Percentiles rank a stretch among this genome's conserved stretches.
Evolutionary conservation across 2,888 invertebrate genomes (phyloP).

Genomic region (Drosophila glabriapex): DNA sequence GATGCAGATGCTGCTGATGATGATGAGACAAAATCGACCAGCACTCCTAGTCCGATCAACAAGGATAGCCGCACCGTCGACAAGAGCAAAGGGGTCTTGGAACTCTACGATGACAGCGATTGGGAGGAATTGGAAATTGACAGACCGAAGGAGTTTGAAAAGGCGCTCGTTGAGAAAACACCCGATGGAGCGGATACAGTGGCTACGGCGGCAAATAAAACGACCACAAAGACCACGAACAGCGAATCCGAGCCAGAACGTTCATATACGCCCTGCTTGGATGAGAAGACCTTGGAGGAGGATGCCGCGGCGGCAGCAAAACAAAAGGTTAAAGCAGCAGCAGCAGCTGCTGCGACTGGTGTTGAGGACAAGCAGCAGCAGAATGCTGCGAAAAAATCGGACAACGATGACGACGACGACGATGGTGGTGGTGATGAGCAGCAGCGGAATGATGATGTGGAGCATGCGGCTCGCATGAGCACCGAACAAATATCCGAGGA

Average conservation of each 20-base stretch:
- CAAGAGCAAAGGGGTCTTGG: slow-evolving; percentile 85
- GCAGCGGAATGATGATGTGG: slow-evolving; percentile 12
- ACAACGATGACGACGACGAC: slow-evolving; percentile 4
- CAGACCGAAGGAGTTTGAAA: slow-evolving; percentile 76
- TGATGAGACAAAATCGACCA: slow-evolving; percentile 40
- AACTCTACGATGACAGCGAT: slow-evolving; percentile 87
- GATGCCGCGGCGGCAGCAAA: slow-evolving; percentile 23
- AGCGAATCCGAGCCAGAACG: slow-evolving; percentile 87
- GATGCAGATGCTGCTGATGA: slow-evolving; percentile 32
- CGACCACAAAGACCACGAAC: slow-evolving; percentile 23
- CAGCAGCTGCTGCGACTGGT: not conserved
- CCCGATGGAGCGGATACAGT: slow-evolving; percentile 5
- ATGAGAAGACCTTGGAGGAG: slow-evolving; percentile 87
- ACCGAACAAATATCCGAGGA: slow-evolving; percentile 92
- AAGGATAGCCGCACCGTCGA: slow-evolving; percentile 59
- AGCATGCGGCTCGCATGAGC: slow-evolving; percentile 85
- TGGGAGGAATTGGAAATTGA: slow-evolving; percentile 85
- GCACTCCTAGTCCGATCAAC: slow-evolving; percentile 65
- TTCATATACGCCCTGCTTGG: slow-evolving; percentile 90
- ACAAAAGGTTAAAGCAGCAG: slow-evolving; percentile 8
- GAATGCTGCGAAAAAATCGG: slow-evolving; percentile 14
- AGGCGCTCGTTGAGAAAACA: slow-evolving; percentile 84
- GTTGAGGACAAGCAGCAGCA: slow-evolving; percentile 11
- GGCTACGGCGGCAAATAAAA: slow-evolving; percentile 8
- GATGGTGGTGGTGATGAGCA: not conserved